Conservation (phyloP, 1,140 invertebrate genomes). For the Piezodorus guildinii region DNA sequence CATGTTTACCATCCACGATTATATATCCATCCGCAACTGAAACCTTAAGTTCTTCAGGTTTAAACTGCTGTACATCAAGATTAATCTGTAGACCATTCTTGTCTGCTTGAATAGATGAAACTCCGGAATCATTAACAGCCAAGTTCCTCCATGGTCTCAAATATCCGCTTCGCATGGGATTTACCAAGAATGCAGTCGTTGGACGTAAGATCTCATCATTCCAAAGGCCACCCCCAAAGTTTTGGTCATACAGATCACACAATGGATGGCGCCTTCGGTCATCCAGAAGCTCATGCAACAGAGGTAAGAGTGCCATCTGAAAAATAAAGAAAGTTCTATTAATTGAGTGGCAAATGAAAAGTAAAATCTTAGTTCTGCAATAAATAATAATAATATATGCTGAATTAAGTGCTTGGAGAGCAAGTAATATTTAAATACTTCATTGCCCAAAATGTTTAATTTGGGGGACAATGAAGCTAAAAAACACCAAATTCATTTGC, state of each 20-base stretch:
- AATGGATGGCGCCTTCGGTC: constrained; percentile 24
- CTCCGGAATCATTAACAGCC: constrained; percentile 2
- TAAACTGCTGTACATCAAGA: constrained; percentile 64
- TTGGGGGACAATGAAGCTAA: no score
- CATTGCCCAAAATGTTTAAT: no score
- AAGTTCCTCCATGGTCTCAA: constrained; percentile 18
- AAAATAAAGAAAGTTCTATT: neutral
- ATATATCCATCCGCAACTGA: constrained; percentile 53
- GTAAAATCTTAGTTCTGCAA: no score
- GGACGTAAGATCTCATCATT: neutral
- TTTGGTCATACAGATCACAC: constrained; percentile 9
- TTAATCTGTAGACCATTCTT: constrained; percentile 36
- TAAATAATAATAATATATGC: no score
- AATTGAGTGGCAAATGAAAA: no score
- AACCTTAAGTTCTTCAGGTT: constrained; percentile 66
- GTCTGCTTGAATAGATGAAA: constrained; percentile 11
- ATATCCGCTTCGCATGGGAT: constrained; percentile 13
- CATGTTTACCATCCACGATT: constrained; percentile 54
- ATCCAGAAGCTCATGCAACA: constrained; percentile 16
- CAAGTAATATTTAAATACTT: no score
- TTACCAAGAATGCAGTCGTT: neutral
- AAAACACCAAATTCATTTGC: no score
- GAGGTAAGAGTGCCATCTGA: constrained; percentile 19
- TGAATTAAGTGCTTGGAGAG: no score
- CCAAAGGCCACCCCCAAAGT: constrained; percentile 13